phyloP scores from a whole-genome alignment of 2,888 invertebrate species.

The Stegana nigrithorax region DNA sequence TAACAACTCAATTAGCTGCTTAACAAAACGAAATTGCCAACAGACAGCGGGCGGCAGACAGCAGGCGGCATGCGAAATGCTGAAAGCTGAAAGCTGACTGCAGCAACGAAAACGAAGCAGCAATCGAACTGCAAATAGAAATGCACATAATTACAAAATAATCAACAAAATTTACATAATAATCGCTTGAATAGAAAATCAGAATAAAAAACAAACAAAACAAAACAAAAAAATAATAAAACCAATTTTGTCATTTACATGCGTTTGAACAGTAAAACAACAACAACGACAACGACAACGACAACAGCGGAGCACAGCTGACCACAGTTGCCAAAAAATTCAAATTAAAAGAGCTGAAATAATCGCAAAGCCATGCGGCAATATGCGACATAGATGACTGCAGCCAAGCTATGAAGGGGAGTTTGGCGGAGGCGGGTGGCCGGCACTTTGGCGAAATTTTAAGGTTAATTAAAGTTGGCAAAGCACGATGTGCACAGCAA shows the following conservation, averaged over 20 bases:
- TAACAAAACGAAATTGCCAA: neutral
- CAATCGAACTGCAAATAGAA: neutral
- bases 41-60: neutral
- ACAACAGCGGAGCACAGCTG: too few species aligned
- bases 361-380: neutral
- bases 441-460: neutral
- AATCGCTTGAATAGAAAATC: neutral
- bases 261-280: too few species aligned
- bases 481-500: neutral
- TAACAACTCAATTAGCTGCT: slow-evolving; percentile 1
- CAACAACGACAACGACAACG: too few species aligned
- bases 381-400: too few species aligned
- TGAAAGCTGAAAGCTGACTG: too few species aligned
- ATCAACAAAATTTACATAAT: neutral
- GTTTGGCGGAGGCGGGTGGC: too few species aligned
- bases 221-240: too few species aligned
- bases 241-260: too few species aligned
- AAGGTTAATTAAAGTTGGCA: neutral
- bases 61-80: neutral
- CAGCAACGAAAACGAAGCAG: too few species aligned
- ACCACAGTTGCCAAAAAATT: neutral
- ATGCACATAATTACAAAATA: neutral
- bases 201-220: neutral
- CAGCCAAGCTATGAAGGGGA: too few species aligned
- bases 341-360: neutral